Percentiles rank a stretch among this genome's conserved stretches.
These are phyloP conservation scores for Automeris io DNA, from an alignment of 2,888 invertebrate genomes.

Conservation along the genomic window DNA sequence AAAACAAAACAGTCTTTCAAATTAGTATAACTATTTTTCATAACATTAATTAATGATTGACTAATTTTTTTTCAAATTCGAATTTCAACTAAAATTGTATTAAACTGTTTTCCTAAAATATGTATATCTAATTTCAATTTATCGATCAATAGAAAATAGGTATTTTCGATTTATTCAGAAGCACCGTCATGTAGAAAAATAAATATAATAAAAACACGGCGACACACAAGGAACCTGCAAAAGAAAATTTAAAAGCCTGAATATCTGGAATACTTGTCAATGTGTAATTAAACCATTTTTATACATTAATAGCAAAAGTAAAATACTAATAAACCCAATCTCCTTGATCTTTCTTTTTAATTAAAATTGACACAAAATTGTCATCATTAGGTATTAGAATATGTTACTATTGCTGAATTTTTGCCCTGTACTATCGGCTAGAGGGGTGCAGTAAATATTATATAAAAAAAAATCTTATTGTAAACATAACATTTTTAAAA, in stretches of 20 bases:
- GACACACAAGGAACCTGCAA: constrained; percentile 37
- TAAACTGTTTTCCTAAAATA: background rate
- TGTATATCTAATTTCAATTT: background rate
- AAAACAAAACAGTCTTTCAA: constrained; percentile 35
- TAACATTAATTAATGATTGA: background rate
- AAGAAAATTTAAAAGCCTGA: constrained; percentile 38
- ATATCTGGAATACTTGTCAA: no score
- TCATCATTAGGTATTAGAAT: no score
- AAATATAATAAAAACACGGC: constrained; percentile 18
- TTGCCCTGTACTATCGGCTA: no score
- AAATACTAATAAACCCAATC: background rate
- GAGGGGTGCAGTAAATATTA: no score
- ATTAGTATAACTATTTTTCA: constrained; percentile 34
- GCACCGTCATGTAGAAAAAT: constrained; percentile 13
- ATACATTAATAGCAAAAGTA: background rate
- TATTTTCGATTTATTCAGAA: background rate
- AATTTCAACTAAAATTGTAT: background rate
- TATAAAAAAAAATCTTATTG: no score
- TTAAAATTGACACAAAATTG: no score
- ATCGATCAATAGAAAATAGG: background rate
- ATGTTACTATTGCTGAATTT: no score
- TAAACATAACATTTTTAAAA: no score
- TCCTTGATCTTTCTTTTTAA: no score
- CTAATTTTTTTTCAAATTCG: background rate
- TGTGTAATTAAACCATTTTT: no score